phyloP scores from a whole-genome alignment of 2,113 vertebrate species.

The Mellivora capensis region DNA sequence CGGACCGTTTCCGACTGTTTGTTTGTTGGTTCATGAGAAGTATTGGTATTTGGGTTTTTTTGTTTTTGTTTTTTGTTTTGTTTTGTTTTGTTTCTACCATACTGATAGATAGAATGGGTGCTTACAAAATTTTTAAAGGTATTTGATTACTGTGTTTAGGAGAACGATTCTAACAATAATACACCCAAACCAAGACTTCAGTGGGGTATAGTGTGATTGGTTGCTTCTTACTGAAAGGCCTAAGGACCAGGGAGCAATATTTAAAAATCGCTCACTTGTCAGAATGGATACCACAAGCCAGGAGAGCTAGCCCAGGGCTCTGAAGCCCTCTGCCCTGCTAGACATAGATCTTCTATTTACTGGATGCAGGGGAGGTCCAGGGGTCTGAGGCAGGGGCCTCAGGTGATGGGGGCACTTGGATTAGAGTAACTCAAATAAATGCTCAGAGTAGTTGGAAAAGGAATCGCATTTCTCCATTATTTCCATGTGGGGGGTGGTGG shows the following conservation, averaged over 20 bases:
- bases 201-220: background rate
- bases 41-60: background rate
- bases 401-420: background rate
- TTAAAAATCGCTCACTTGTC: background rate
- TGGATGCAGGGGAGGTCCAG: background rate
- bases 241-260: background rate
- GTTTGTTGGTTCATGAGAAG: background rate
- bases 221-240: background rate
- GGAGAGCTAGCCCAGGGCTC: rapidly evolving
- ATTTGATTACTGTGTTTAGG: background rate
- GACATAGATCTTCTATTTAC: background rate
- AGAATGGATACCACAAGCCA: background rate
- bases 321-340: background rate
- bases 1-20: background rate
- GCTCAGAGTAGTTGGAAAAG: background rate
- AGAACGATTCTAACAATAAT: background rate
- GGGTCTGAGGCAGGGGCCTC: background rate
- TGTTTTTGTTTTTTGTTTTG: too few relatives aligned
- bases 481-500: background rate
- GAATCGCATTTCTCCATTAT: background rate
- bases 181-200: background rate
- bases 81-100: background rate
- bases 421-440: background rate
- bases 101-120: background rate
- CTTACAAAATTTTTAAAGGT: background rate